Base-by-base conservation (phyloP, 2,113 vertebrate species). In the Scatophagus argus region DNA sequence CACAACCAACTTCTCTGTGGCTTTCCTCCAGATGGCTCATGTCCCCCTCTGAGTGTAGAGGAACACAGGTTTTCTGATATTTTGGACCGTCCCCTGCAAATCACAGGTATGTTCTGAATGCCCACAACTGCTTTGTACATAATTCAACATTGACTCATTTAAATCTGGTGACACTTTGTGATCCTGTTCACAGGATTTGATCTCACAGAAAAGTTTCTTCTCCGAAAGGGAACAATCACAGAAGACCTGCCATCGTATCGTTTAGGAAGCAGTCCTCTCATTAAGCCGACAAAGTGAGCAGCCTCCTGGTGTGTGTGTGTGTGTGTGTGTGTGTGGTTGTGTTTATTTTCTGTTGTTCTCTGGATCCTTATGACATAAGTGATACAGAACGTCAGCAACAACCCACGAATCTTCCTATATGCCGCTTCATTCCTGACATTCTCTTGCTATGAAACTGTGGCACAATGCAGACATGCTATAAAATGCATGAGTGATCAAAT, bases 171-270 rank as follows among this genome's bases (percentile, higher is more conserved):
- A 84, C 61, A 32, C 47, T 0, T 32, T 83, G 13, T 77, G 10
- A 31, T 81, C 62, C 73, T 85, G 85, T 94, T 88, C 21, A 23
- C 91, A 99, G 98, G 98, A 67, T 97, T 97, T 91, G 97, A 99
- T 92, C 94, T 99, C 81, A 95, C 96, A 64, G 96, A 97, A 85
- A 96, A 92, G 47, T 99, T 99, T 94, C 95, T 97, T 81, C 92
- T 96, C 70, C 94, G 95, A 74, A 96, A 92, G 76, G 93, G 95
- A 34, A 94, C 95, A 21, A 92, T 95, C 76, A 93, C 94, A 82
- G 94, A 96, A 52, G 95, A 96, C 87, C 94, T 95, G 89, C 79
- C 90, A 9, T 96, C 97, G 34, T 98, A 96, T 93, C 96, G 95
- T 77, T 90, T 99, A 82, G 98, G 98, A 85, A 97, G 92, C 8